Conservation (phyloP, 2,113 vertebrate genomes). For the Pterocles burchelli region DNA sequence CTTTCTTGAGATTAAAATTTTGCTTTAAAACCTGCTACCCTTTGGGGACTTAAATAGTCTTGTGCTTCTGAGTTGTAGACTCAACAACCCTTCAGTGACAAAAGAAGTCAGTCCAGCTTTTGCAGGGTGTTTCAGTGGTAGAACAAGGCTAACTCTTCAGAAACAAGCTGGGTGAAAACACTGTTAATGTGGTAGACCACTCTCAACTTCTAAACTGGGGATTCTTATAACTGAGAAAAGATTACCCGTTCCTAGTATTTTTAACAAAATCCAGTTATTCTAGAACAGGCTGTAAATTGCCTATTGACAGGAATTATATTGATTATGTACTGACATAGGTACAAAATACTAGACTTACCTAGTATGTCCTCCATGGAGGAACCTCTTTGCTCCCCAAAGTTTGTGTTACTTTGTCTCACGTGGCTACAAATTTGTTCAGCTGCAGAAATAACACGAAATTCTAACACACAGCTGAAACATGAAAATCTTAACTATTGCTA, state of each 20-base stretch:
- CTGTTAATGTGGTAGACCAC: background rate
- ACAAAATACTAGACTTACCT: background rate
- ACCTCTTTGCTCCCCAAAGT: background rate
- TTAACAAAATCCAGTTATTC: background rate
- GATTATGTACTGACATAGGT: background rate
- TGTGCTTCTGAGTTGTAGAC: background rate
- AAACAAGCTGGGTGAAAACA: background rate
- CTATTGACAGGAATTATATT: background rate
- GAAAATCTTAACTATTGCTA: background rate
- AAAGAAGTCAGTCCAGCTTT: background rate
- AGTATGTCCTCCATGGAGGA: background rate
- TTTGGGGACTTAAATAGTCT: background rate
- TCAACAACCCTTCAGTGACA: background rate
- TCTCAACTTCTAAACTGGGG: background rate
- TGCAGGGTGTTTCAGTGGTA: background rate
- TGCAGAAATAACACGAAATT: background rate
- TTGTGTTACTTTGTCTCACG: accelerated
- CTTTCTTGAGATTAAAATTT: background rate
- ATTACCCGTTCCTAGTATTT: background rate
- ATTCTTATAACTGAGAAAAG: background rate
- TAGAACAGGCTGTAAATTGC: background rate
- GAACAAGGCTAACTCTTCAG: background rate
- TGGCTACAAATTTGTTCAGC: background rate
- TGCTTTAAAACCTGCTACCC: background rate
- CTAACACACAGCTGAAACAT: background rate